Conservation (phyloP, 2,797 vertebrate genomes). For the Saxicola maurus region DNA sequence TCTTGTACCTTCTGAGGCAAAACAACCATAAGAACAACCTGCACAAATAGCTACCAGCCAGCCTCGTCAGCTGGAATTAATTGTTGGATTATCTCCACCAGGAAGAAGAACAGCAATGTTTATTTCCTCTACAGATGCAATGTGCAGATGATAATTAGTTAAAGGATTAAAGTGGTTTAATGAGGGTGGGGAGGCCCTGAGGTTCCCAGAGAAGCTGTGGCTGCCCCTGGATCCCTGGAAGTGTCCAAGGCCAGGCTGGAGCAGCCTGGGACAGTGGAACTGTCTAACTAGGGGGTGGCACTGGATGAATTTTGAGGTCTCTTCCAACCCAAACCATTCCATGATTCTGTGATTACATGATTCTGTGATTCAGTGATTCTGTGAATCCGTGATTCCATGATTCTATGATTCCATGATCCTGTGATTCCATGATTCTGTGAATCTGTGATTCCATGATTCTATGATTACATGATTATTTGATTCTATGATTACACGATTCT, state of each 20-base stretch:
- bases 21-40: not conserved
- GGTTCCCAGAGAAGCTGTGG: not conserved
- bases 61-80: not conserved
- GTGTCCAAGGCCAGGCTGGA: not conserved
- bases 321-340: not conserved
- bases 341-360: too few species aligned
- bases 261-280: fast-evolving
- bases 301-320: not conserved
- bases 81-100: not conserved
- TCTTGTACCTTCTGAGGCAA: not conserved
- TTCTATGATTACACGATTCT: fast-evolving
- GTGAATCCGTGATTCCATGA: too few species aligned
- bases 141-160: not conserved
- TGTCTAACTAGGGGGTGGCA: not conserved
- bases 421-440: too few species aligned
- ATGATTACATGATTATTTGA: too few species aligned
- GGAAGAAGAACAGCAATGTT: not conserved
- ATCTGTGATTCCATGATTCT: too few species aligned
- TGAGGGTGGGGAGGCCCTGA: not conserved
- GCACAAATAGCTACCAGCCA: not conserved
- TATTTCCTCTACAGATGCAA: not conserved
- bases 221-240: not conserved
- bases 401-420: too few species aligned
- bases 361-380: too few species aligned
- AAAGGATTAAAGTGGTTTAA: not conserved